Evolutionary conservation across 2,797 vertebrate species (phyloP).

Genomic region (Acrossocheilus fasciatus): DNA sequence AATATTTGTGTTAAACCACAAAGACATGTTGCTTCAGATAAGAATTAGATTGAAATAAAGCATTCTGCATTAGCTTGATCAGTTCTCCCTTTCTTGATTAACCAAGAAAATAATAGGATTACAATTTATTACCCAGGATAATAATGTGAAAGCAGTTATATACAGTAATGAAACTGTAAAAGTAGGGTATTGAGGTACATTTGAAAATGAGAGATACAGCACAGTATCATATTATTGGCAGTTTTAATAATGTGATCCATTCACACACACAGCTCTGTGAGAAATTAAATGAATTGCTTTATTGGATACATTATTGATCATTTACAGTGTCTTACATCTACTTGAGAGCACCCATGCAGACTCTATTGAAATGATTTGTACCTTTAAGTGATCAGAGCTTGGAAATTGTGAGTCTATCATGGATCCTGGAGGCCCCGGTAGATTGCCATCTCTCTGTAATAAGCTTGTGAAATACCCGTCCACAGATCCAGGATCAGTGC

Average conservation of each 20-base stretch:
- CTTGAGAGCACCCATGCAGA: neutral
- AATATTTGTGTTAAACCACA: too few relatives aligned
- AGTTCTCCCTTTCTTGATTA: neutral
- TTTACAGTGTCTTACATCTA: constrained; percentile 35
- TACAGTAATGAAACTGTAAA: neutral
- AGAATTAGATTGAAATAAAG: neutral
- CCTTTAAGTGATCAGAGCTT: constrained; percentile 24
- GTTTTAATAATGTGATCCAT: constrained; percentile 18
- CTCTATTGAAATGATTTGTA: constrained; percentile 41
- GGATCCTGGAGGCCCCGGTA: neutral
- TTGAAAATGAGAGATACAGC: neutral
- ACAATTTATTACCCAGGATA: neutral
- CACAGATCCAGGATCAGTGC: constrained; percentile 10
- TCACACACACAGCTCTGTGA: neutral
- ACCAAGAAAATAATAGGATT: constrained; percentile 6
- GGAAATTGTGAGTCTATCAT: constrained; percentile 8
- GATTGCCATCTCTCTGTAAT: neutral
- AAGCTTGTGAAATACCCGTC: neutral
- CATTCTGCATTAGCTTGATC: neutral
- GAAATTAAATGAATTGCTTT: constrained; percentile 23
- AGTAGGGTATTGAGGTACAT: neutral
- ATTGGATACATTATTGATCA: constrained; percentile 33
- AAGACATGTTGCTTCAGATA: too few relatives aligned
- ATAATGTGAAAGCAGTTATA: neutral
- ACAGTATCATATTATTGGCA: constrained; percentile 3